Conservation (phyloP, 2,113 vertebrate genomes). For the Hydrochoerus hydrochaeris region DNA sequence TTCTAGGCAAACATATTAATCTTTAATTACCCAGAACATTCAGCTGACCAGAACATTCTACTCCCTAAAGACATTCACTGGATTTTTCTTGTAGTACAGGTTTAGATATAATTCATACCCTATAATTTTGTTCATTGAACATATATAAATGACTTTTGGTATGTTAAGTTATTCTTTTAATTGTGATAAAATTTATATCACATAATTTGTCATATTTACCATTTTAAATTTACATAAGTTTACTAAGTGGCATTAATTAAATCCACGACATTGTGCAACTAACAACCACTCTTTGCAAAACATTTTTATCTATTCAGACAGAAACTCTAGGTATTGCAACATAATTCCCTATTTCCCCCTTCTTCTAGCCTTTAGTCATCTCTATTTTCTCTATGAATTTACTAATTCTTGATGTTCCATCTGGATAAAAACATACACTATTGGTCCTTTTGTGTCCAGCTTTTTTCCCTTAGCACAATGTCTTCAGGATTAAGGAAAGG, state of each 20-base stretch:
- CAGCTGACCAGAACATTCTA: background rate
- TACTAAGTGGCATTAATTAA: background rate
- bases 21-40: background rate
- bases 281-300: background rate
- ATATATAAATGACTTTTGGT: background rate
- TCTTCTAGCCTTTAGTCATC: background rate
- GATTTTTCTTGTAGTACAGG: background rate
- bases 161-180: background rate
- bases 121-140: constrained; percentile 7
- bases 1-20: background rate
- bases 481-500: background rate
- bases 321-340: background rate
- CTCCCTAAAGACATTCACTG: background rate
- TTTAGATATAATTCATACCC: background rate
- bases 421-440: background rate
- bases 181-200: background rate
- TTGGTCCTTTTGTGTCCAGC: background rate
- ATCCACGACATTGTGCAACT: background rate
- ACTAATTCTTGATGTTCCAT: background rate
- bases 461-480: background rate
- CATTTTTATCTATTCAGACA: background rate
- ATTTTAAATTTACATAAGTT: background rate
- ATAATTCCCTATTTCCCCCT: background rate
- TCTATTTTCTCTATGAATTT: background rate
- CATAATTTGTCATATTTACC: background rate